phyloP scores from a whole-genome alignment of 2,797 vertebrate species.

The Parambassis ranga region DNA sequence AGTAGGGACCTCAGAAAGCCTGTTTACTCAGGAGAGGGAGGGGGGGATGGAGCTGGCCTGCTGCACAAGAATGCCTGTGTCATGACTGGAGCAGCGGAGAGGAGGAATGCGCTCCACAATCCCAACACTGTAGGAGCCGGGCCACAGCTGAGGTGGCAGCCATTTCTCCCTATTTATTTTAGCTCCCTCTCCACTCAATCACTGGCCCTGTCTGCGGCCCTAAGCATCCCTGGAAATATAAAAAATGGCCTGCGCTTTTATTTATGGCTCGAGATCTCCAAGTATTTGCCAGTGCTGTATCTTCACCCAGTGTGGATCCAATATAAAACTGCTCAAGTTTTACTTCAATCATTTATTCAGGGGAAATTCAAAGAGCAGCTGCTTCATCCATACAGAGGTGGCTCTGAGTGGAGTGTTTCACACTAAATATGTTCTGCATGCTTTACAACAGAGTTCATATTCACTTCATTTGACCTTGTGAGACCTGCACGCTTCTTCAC shows the following conservation, averaged over 20 bases:
- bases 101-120: conserved; percentile 80
- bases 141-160: conserved; percentile 69
- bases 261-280: conserved; percentile 42
- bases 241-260: conserved; percentile 46
- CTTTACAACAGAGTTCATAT: not conserved
- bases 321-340: not conserved
- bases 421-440: not conserved
- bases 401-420: not conserved
- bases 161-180: conserved; percentile 74
- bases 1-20: conserved; percentile 74
- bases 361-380: not conserved
- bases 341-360: not conserved
- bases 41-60: conserved; percentile 10
- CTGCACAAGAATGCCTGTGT: conserved; percentile 79
- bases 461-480: not conserved
- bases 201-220: conserved; percentile 55
- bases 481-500: not conserved
- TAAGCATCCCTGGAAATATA: conserved; percentile 58
- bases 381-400: not conserved
- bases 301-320: not conserved
- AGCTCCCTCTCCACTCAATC: conserved; percentile 66
- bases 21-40: conserved; percentile 75
- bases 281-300: conserved; percentile 7
- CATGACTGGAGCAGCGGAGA: conserved; percentile 63
- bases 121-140: conserved; percentile 72